Conservation (phyloP, 2,113 vertebrate genomes). For the Sander lucioperca region DNA sequence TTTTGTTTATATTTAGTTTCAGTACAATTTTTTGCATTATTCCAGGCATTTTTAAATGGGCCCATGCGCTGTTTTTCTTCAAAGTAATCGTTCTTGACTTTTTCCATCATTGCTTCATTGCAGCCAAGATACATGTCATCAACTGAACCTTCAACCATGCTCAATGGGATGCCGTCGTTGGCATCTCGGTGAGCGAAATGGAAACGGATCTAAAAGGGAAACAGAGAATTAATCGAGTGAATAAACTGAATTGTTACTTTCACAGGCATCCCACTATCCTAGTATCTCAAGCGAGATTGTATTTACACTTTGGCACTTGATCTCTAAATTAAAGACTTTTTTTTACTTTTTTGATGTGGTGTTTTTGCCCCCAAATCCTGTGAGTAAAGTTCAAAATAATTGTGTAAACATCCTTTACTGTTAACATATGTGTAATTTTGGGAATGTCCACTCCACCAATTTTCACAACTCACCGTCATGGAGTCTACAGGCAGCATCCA, state of each 20-base stretch:
- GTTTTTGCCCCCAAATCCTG: too few species aligned
- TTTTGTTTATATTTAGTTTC: fast-evolving
- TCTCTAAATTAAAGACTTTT: not conserved
- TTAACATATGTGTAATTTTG: not conserved
- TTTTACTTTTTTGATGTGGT: too few species aligned
- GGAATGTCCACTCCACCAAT: not conserved
- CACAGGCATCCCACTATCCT: too few species aligned
- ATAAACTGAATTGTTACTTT: too few species aligned
- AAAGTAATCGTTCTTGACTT: fast-evolving
- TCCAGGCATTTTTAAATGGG: not conserved
- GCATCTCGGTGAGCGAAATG: not conserved
- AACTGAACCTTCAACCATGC: conserved; percentile 4
- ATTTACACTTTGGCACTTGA: not conserved
- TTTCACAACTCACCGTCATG: conserved; percentile 16
- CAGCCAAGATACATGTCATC: conserved; percentile 46
- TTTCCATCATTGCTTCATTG: not conserved
- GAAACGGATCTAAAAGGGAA: not conserved
- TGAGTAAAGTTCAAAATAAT: not conserved
- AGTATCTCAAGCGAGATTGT: not conserved
- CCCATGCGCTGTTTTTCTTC: fast-evolving
- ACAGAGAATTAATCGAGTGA: not conserved
- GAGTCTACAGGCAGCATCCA: conserved; percentile 1
- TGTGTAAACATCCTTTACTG: not conserved
- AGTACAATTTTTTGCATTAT: fast-evolving
- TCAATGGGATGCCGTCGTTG: not conserved